Evolutionary conservation across 2,888 invertebrate species (phyloP).

Genomic region (Ophion slaviceki): DNA sequence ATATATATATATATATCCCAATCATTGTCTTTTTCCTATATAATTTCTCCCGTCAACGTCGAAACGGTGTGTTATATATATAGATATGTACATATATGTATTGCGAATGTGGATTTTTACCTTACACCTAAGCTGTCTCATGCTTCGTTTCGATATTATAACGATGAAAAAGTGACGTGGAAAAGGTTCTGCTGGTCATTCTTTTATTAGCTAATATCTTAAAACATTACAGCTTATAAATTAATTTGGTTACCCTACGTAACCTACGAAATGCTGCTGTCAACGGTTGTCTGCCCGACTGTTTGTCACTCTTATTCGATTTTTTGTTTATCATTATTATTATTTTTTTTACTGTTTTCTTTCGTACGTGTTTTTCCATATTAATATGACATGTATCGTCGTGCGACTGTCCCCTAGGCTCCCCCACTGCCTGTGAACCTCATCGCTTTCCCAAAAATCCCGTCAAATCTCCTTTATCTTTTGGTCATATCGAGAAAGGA

Average conservation of each 20-base stretch:
- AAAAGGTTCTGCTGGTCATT: constrained; percentile 81
- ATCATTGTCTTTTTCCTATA: constrained; percentile 17
- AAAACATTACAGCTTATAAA: constrained; percentile 81
- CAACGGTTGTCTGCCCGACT: constrained; percentile 65
- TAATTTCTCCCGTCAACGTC: constrained; percentile 6
- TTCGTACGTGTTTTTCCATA: constrained; percentile 46
- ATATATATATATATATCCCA: not conserved
- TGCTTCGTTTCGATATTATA: constrained; percentile 49
- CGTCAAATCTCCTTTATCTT: constrained; percentile 40
- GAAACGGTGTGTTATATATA: constrained; percentile 7
- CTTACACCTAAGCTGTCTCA: constrained; percentile 47
- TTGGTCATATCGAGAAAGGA: not conserved
- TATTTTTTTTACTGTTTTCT: constrained; percentile 8
- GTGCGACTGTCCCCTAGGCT: constrained; percentile 29
- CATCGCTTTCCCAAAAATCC: constrained; percentile 46
- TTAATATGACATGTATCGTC: constrained; percentile 10
- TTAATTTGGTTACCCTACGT: constrained; percentile 76
- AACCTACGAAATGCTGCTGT: constrained; percentile 79
- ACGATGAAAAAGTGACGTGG: constrained; percentile 78
- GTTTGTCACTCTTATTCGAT: constrained; percentile 47
- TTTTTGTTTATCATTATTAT: not conserved
- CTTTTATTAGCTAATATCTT: constrained; percentile 81
- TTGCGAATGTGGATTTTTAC: constrained; percentile 27
- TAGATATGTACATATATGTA: not conserved
- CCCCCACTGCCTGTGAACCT: constrained; percentile 32